Evolutionary conservation across 1,140 invertebrate genomes (phyloP), one percentile per base, ranked within the genome.

Genomic region (Rhyzopertha dominica): DNA sequence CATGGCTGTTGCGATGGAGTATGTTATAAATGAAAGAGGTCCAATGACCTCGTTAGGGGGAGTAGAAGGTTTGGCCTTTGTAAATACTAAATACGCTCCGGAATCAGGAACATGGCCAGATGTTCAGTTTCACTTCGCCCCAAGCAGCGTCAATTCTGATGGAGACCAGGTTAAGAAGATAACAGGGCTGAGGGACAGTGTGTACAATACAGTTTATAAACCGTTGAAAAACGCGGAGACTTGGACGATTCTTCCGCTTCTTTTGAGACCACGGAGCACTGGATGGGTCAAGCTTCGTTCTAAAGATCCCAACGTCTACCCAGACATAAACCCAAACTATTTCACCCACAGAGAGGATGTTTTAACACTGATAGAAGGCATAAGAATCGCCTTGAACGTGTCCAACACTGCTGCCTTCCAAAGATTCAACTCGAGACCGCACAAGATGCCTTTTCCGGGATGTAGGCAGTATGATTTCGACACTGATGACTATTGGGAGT

Each of bases 261-360:
- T 92, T 1, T 63, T 95, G 20, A 72, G 91, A 3, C 90, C 92
- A 0, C 83, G 81, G 58, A 93, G 90, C 60, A 77, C 76, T 0
- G 92, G 92, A 0, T 82, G 81, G 76, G 71, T 95, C 4, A 75
- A 80, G n/a, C 59, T 95, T 1, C 79, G 78, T 43, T 87, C 79
- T 22, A 74, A 69, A 18, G 84, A 97, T 68, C 93, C 93, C 0
- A 75, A 81, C 7, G 75, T 85, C 1, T 78, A 85, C 54, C 93
- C 93, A 0, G 76, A 85, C 3, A 86, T 98, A n/a, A 85, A 90
- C 64, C 91, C 94, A 0, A 93, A 93, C 57, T 95, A 95, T 57
- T 87, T 95, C 58, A 80, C 84, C 0, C 79, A 90, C 50, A 79
- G 79, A 45, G 78, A 86, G 53, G 89, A 92, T 50, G 74, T 91